Conservation (phyloP, 2,797 vertebrate genomes). For the Microcaecilia unicolor region DNA sequence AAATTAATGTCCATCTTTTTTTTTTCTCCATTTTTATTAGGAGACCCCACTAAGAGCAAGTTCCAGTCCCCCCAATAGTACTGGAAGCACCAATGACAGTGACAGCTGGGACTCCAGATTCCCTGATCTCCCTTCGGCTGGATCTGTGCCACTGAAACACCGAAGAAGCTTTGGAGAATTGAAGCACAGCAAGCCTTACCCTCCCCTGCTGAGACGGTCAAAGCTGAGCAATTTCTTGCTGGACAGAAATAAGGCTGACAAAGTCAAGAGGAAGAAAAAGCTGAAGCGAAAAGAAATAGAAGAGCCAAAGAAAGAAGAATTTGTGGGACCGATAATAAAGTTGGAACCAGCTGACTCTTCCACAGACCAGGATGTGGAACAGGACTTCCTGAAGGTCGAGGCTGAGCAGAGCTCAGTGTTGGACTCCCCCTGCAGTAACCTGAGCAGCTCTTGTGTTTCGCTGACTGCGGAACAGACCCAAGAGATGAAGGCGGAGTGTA, state of each 20-base stretch:
- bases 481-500: constrained; percentile 53
- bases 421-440: constrained; percentile 49
- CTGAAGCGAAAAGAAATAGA: constrained; percentile 68
- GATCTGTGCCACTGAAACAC: constrained; percentile 48
- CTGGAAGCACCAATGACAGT: constrained; percentile 86
- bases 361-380: no score
- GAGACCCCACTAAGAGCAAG: constrained; percentile 76
- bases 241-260: constrained; percentile 78
- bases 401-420: constrained; percentile 37
- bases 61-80: constrained; percentile 92
- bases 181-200: constrained; percentile 28
- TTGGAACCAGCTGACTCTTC: constrained; percentile 69
- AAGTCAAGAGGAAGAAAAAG: constrained; percentile 82
- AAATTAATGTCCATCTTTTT: no score
- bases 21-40: constrained; percentile 39
- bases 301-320: constrained; percentile 30
- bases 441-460: constrained; percentile 27
- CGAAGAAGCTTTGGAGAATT: constrained; percentile 58
- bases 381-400: constrained; percentile 40
- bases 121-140: constrained; percentile 33
- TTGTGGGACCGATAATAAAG: constrained; percentile 59
- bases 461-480: constrained; percentile 29
- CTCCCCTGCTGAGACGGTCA: constrained; percentile 50
- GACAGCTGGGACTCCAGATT: constrained; percentile 81
- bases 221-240: constrained; percentile 62